Evolutionary conservation across 2,797 vertebrate genomes (phyloP), one percentile per base, ranked within the genome.

Genomic region (Pseudochirops corinnae): DNA sequence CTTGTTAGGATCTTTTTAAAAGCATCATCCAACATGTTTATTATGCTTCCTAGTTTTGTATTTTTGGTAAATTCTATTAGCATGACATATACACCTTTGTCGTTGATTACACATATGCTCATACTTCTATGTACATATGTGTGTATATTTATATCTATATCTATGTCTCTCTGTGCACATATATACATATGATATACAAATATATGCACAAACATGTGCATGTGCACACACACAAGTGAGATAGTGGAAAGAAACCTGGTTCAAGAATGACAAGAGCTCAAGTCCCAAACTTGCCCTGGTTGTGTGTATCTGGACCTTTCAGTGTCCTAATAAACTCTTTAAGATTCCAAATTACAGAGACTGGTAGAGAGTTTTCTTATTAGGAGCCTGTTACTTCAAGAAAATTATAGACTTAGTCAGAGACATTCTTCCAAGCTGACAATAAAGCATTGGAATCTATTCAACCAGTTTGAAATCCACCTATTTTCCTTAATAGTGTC

Each of bases 131-230:
- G 11, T 62, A 4, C 31, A 2, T 21, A 10, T 18, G n/a, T 82
- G 1, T 82, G 39, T 46, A 3, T 21, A 21, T 74, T 4, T 62
- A 5, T n/a, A n/a, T 74, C 5, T 82, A 24, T 46, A 3, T 24
- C 4, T n/a, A 18, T 18, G 5, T 18, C 1, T n/a, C 0, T 82
- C 18, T 46, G 1, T n/a, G 62, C 14, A 4, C 18, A 46, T 10
- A 82, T 18, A 67, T 67, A 67, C 33, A 21, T 6, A n/a, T 67
- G 18, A 18, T 67, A 67, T 67, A 18, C 13, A n/a, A 5, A 16
- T 1, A 82, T 3, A 14, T 7, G 9, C 6, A 39, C n/a, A 39
- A 9, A 39, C 5, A 74, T 1, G 3, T 5, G 13, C 33, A 67
- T 2, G 14, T 4, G n/a, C 62, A 67, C 33, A 67, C 5, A n/a